phyloP scores from a whole-genome alignment of 1,140 invertebrate species.

The Dendrolimus kikuchii region DNA sequence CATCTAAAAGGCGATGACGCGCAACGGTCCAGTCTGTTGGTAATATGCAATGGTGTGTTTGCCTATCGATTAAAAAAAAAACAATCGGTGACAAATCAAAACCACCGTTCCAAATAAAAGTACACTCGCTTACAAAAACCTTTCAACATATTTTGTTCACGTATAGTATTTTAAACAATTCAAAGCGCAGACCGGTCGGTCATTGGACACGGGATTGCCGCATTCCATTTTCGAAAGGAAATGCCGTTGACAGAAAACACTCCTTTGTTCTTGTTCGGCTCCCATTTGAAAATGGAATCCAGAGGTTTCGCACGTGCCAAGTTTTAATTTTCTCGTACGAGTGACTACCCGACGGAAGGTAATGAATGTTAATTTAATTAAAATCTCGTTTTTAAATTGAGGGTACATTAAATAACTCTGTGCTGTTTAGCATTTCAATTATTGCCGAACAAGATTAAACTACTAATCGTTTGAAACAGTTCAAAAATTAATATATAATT shows the following conservation, averaged over 20 bases:
- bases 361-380: slow-evolving; percentile 20
- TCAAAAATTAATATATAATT: too few relatives aligned
- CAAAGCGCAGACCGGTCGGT: slow-evolving; percentile 16
- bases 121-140: not conserved
- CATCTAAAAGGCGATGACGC: too few relatives aligned
- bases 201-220: slow-evolving; percentile 33
- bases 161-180: too few relatives aligned
- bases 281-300: slow-evolving; percentile 44
- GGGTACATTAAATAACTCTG: not conserved
- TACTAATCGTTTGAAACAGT: too few relatives aligned
- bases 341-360: slow-evolving; percentile 13
- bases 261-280: slow-evolving; percentile 39
- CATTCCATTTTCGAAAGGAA: slow-evolving; percentile 55
- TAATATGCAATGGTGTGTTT: too few relatives aligned
- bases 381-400: slow-evolving; percentile 1
- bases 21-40: too few relatives aligned
- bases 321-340: slow-evolving; percentile 21
- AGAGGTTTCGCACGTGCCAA: slow-evolving; percentile 22
- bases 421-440: not conserved
- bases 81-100: too few relatives aligned
- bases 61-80: too few relatives aligned
- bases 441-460: not conserved
- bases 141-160: too few relatives aligned
- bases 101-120: slow-evolving; percentile 1
- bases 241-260: slow-evolving; percentile 48